Evolutionary conservation across 2,797 vertebrate genomes (phyloP), one percentile per base, ranked within the genome.

Genomic region (Scomberomorus guttatus): DNA sequence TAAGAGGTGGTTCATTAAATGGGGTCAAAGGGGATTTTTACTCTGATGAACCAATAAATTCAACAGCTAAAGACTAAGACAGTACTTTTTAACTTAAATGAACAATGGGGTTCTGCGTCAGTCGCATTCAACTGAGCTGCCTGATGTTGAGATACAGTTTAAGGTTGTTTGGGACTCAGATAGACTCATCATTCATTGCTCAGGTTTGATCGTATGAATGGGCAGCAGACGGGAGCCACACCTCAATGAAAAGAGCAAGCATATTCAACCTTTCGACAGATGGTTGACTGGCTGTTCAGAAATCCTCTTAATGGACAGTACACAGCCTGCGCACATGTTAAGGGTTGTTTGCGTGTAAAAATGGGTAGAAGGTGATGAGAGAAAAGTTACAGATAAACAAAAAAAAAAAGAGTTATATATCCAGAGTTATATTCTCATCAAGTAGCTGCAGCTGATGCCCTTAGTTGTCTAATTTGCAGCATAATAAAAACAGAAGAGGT

Each of bases 301-400:
- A 94, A 94, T 93, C 93, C 90, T 91, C 92, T 93, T 93, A 93
- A 63, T 73, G 69, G 68, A 77, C 55, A 48, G 69, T 11, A 44
- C 37, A 14, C 74, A 65, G 61, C 25, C 50, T 64, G 39, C 22
- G 32, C 56, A 11, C 37, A 51, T 15, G 57, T 44, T 6, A 9
- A 13, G 57, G 15, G 34, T 10, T 27, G 54, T 39, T 20, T 72
- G 54, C 50, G 50, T 63, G 15, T 27, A 27, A 20, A 7, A 27
- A 29, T 48, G 20, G 37, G 34, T 37, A 37, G 39, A 55, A 59
- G 61, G 54, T 48, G 4, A 60, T 81, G 54, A 83, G 29, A 71
- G 15, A n/a, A 27, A 75, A 72, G 24, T 60, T 32, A 5, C 29
- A 32, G 29, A 6, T 32, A 29, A 29, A 32, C 29, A 7, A 32